These are phyloP conservation scores for Mesoligia furuncula DNA, from an alignment of 2,888 invertebrate species.

Conservation along the genomic window DNA sequence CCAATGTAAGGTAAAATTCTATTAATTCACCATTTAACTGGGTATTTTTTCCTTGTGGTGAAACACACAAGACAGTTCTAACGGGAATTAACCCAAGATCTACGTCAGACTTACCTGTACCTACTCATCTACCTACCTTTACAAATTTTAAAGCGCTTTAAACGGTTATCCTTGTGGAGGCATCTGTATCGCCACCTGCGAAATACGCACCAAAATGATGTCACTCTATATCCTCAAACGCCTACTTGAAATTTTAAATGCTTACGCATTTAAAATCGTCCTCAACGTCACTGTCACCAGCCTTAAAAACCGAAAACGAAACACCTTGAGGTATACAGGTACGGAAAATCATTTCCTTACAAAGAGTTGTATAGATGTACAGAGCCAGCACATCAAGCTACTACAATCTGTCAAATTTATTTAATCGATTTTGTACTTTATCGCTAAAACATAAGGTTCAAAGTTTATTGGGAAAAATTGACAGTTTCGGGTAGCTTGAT, in stretches of 20 bases:
- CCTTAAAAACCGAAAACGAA: conserved; percentile 8
- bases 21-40: not conserved
- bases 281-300: not conserved
- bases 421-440: too few relatives aligned
- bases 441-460: too few relatives aligned
- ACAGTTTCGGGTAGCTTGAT: too few relatives aligned
- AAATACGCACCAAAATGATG: not conserved
- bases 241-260: not conserved
- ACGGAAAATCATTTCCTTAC: conserved; percentile 35
- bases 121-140: too few relatives aligned
- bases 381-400: too few relatives aligned
- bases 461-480: too few relatives aligned
- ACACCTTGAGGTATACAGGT: conserved; percentile 36
- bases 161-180: not conserved
- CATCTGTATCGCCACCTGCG: not conserved
- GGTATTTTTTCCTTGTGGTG: not conserved
- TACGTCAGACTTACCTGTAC: not conserved
- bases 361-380: not conserved
- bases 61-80: not conserved
- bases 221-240: not conserved
- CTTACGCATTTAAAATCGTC: not conserved
- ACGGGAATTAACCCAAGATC: not conserved
- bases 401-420: too few relatives aligned
- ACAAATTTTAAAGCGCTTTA: not conserved
- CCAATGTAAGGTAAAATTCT: too few relatives aligned